These are phyloP conservation scores for Syngnathoides biaculeatus DNA, from an alignment of 2,113 vertebrate genomes.

Conservation along the genomic window DNA sequence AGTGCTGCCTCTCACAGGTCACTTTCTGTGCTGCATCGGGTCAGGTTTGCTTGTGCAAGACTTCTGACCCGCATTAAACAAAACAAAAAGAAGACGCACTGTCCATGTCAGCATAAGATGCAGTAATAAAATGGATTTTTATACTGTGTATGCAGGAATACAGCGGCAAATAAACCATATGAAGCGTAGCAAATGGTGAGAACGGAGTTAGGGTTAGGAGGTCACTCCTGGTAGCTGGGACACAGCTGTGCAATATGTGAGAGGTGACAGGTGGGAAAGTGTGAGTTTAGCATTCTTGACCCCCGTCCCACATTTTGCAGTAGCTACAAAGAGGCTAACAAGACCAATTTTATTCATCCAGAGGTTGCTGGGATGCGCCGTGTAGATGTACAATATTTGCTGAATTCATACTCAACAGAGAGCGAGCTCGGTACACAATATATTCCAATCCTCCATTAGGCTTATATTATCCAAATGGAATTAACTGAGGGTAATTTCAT, in stretches of 20 bases:
- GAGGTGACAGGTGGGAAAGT: slow-evolving; percentile 24
- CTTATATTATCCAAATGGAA: slow-evolving; percentile 61
- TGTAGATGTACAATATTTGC: slow-evolving; percentile 29
- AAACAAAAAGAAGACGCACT: no score
- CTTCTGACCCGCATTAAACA: no score
- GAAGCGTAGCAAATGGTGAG: slow-evolving; percentile 11
- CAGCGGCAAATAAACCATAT: slow-evolving; percentile 8
- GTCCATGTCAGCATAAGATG: slow-evolving; percentile 4
- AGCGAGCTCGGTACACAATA: slow-evolving; percentile 10
- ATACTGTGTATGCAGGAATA: not conserved
- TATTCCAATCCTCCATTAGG: slow-evolving; percentile 37
- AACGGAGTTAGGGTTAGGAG: slow-evolving; percentile 9
- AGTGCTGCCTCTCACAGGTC: no score
- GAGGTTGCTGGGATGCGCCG: slow-evolving; percentile 28
- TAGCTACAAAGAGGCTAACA: not conserved
- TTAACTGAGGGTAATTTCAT: slow-evolving; percentile 61
- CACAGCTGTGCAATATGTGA: slow-evolving; percentile 27
- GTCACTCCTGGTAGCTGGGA: slow-evolving; percentile 16
- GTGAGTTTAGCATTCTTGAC: slow-evolving; percentile 3
- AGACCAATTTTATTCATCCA: slow-evolving; percentile 10
- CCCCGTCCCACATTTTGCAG: not conserved
- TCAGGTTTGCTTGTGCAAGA: no score
- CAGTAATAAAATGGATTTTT: slow-evolving; percentile 9
- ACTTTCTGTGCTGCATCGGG: no score
- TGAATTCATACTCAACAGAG: slow-evolving; percentile 50